phyloP scores from a whole-genome alignment of 2,113 vertebrate genomes.

The Psittacara wagleri region DNA sequence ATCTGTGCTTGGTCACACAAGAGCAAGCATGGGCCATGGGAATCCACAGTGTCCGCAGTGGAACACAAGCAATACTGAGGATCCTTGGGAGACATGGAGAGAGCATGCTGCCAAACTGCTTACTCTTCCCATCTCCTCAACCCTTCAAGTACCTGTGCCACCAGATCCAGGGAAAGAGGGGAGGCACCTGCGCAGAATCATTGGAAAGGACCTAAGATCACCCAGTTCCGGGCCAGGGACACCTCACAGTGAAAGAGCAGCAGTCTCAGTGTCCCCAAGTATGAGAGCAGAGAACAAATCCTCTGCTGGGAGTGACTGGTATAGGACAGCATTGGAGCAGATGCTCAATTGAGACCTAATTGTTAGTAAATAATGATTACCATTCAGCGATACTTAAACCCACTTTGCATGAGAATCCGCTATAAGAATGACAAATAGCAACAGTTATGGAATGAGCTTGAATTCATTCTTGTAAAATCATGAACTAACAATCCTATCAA shows the following conservation, averaged over 20 bases:
- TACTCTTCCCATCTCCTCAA: background rate
- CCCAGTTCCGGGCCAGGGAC: background rate
- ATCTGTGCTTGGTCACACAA: background rate
- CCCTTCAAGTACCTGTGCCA: background rate
- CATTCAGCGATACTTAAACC: background rate
- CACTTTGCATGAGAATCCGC: conserved; percentile 36
- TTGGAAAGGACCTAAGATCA: background rate
- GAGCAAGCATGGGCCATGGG: background rate
- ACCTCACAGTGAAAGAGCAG: background rate
- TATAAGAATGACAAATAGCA: conserved; percentile 21
- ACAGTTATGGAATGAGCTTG: conserved; percentile 25
- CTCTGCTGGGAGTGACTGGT: background rate
- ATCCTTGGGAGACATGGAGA: background rate
- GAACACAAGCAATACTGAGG: background rate
- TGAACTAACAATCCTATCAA: conserved; percentile 50
- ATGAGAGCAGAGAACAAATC: background rate
- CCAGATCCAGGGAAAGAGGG: background rate
- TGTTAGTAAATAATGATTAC: conserved; percentile 43
- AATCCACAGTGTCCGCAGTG: background rate
- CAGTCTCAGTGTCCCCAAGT: background rate
- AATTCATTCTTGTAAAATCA: conserved; percentile 25
- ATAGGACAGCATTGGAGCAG: background rate
- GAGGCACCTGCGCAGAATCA: background rate
- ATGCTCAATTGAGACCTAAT: conserved; percentile 1
- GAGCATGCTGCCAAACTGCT: background rate